Conservation (phyloP, 2,888 invertebrate species). For the Drosophila stalkeri region DNA sequence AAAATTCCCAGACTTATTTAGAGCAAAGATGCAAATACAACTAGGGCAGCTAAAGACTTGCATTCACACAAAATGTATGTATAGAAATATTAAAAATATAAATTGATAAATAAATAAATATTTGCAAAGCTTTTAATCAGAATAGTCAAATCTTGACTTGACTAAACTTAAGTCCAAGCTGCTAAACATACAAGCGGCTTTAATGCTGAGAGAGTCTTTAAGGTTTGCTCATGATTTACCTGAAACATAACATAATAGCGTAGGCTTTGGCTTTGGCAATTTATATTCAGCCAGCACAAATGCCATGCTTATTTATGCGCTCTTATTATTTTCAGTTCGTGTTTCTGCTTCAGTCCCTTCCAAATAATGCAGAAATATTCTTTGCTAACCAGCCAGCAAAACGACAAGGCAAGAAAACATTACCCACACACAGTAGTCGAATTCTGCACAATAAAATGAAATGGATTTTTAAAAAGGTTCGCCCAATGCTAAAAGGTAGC, state of each 20-base stretch:
- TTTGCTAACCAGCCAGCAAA: conserved; percentile 41
- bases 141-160: neutral
- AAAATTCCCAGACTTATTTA: neutral
- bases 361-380: conserved; percentile 77
- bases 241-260: conserved; percentile 14
- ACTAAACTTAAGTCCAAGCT: neutral
- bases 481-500: conserved; percentile 32
- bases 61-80: too few relatives aligned
- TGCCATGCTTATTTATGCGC: conserved; percentile 58
- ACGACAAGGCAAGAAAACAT: conserved; percentile 32
- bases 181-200: neutral
- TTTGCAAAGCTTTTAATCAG: neutral
- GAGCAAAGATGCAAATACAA: neutral
- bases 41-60: neutral
- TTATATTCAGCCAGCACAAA: conserved; percentile 56
- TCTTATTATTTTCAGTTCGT: conserved; percentile 50
- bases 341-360: conserved; percentile 62
- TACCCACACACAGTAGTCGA: conserved; percentile 37
- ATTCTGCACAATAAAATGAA: conserved; percentile 62
- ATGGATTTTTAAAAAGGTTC: conserved; percentile 71
- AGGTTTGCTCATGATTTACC: neutral
- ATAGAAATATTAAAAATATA: neutral
- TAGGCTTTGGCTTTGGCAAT: conserved; percentile 34
- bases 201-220: neutral
- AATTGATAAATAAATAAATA: neutral